Base-by-base conservation (phyloP, 2,113 vertebrate species). In the Synchiropus splendidus region DNA sequence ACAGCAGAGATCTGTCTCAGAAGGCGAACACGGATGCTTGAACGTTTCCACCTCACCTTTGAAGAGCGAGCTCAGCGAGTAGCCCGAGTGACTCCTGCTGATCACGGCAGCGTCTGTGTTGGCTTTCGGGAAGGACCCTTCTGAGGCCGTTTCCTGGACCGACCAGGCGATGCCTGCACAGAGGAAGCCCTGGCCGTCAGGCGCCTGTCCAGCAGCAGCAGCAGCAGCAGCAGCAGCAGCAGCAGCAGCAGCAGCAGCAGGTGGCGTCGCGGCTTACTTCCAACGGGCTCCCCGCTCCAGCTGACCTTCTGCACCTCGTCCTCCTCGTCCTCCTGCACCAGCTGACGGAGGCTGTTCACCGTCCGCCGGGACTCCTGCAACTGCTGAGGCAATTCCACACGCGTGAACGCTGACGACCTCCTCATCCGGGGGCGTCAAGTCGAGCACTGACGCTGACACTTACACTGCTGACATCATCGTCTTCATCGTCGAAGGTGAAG, bases 231-330 rank as follows among this genome's bases (percentile, higher is more conserved):
- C n/a, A n/a, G n/a, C n/a, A n/a, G n/a, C n/a, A n/a, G n/a, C n/a
- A n/a, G n/a, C n/a, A n/a, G n/a, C n/a, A n/a, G n/a, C n/a, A n/a
- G n/a, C n/a, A n/a, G n/a, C n/a, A n/a, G n/a, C n/a, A n/a, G n/a
- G n/a, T n/a, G n/a, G n/a, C n/a, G n/a, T n/a, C n/a, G n/a, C n/a
- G 35, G 48, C 92, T 89, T 85, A 98, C 94, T 97, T 66, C 90
- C 92, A 34, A 97, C 82, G 1, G 90, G 91, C 9, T 97, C 94
- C n/a, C 94, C 92, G 0, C 86, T 96, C 94, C 94, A 98, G 86
- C 81, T 95, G 81, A 97, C 88, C 69, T 81, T 90, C 72, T 93
- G 90, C 60, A 92, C 85, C 5, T 93, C 90, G 0, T 86, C 80
- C 1, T 81, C 81, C 0, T 93, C 89, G 0, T 88, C 90, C 3